phyloP scores from a whole-genome alignment of 92 coral and sea anemone genomes.

The Diadumene lineata region DNA sequence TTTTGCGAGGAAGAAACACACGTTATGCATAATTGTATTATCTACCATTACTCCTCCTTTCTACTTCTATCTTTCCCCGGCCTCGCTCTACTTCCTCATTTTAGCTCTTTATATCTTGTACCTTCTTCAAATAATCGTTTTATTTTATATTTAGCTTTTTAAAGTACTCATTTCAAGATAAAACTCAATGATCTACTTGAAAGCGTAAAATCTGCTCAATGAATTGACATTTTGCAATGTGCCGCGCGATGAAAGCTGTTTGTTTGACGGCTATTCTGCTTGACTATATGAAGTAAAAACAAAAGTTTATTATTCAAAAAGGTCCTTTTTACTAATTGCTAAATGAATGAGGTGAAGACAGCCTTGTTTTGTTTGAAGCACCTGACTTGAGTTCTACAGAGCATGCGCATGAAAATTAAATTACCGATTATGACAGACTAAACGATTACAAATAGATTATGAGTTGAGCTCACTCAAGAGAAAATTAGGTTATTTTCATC shows the following conservation, averaged over 20 bases:
- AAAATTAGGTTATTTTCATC: neutral
- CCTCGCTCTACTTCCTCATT: neutral
- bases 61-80: neutral
- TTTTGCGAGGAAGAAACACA: neutral
- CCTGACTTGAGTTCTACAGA: neutral
- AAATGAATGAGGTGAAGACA: neutral
- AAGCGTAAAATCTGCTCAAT: neutral
- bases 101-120: neutral
- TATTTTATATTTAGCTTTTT: neutral
- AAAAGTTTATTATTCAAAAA: slow-evolving; percentile 16
- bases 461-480: neutral
- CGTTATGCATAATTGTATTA: neutral
- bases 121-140: neutral
- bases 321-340: neutral
- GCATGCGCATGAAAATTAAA: slow-evolving; percentile 4
- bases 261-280: neutral
- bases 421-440: neutral
- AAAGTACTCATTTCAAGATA: neutral
- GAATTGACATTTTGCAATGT: neutral
- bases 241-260: neutral
- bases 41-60: neutral
- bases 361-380: neutral
- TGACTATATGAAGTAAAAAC: slow-evolving; percentile 16
- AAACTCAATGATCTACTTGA: neutral
- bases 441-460: neutral